Conservation (phyloP, 1,140 invertebrate genomes). For the Nylanderia fulva region DNA sequence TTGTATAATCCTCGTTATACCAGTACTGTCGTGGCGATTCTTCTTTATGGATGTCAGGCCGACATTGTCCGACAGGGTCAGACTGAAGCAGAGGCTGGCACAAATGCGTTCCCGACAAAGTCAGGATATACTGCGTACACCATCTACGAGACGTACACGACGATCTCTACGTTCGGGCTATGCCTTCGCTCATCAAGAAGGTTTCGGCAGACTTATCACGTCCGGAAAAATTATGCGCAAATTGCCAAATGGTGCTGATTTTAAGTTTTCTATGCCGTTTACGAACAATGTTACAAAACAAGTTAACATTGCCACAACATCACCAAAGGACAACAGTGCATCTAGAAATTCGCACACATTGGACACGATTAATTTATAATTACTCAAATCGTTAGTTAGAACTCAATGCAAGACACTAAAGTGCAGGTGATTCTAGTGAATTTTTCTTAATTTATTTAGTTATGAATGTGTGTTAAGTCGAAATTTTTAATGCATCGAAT, state of each 20-base stretch:
- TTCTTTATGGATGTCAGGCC: conserved; percentile 96
- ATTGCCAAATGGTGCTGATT: conserved; percentile 88
- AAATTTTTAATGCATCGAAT: conserved; percentile 23
- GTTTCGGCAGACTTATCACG: conserved; percentile 98
- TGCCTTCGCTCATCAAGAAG: conserved; percentile 98
- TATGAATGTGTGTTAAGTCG: conserved; percentile 31
- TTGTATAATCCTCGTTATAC: conserved; percentile 93
- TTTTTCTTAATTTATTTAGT: conserved; percentile 60
- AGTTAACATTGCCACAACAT: conserved; percentile 82
- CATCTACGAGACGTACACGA: conserved; percentile 93
- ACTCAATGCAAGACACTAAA: conserved; percentile 15
- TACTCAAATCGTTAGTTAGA: conserved; percentile 73
- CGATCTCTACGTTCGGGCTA: conserved; percentile 98
- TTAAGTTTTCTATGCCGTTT: conserved; percentile 84
- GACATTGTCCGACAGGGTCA: conserved; percentile 96
- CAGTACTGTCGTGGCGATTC: conserved; percentile 97
- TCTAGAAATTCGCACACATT: conserved; percentile 87
- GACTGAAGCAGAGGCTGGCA: conserved; percentile 92
- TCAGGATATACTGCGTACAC: conserved; percentile 92
- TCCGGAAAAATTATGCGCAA: conserved; percentile 98
- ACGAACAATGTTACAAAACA: conserved; percentile 83
- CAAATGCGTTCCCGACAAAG: conserved; percentile 89
- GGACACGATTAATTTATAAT: conserved; percentile 88
- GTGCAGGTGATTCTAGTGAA: conserved; percentile 58
- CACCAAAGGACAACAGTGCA: conserved; percentile 82